These are phyloP conservation scores for Sarcoramphus papa DNA, from an alignment of 2,797 vertebrate species.

Conservation along the genomic window DNA sequence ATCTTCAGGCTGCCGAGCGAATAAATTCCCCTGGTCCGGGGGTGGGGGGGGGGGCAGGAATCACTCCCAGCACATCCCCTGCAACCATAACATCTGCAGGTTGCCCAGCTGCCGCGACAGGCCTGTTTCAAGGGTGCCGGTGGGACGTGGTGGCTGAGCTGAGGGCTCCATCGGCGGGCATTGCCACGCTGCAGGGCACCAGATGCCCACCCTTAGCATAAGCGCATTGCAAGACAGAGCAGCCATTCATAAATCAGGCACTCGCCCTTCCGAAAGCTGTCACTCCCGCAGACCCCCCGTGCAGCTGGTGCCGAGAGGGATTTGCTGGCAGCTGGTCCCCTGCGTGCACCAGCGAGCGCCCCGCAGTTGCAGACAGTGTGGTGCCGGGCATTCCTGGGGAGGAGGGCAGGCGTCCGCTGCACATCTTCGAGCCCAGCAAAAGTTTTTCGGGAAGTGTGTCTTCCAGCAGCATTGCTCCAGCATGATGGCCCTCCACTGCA, in stretches of 20 bases:
- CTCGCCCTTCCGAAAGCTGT: fast-evolving
- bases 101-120: fast-evolving
- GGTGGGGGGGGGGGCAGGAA: neutral
- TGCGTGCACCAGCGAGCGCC: neutral
- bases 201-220: no score
- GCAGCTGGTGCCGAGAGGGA: neutral
- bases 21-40: fast-evolving
- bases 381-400: fast-evolving
- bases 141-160: neutral
- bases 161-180: fast-evolving
- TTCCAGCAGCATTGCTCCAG: neutral
- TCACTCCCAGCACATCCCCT: fast-evolving
- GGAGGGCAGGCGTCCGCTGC: fast-evolving
- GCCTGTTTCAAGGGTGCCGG: neutral
- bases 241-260: neutral
- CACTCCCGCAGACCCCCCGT: fast-evolving
- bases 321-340: neutral
- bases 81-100: neutral
- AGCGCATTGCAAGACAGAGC: neutral
- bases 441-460: neutral
- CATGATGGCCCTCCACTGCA: neutral
- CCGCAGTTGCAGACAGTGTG: fast-evolving
- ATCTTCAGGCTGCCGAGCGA: neutral
- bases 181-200: fast-evolving
- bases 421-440: neutral